These are phyloP conservation scores for Zaprionus tsacasi DNA, from an alignment of 1,140 invertebrate species.

Conservation along the genomic window DNA sequence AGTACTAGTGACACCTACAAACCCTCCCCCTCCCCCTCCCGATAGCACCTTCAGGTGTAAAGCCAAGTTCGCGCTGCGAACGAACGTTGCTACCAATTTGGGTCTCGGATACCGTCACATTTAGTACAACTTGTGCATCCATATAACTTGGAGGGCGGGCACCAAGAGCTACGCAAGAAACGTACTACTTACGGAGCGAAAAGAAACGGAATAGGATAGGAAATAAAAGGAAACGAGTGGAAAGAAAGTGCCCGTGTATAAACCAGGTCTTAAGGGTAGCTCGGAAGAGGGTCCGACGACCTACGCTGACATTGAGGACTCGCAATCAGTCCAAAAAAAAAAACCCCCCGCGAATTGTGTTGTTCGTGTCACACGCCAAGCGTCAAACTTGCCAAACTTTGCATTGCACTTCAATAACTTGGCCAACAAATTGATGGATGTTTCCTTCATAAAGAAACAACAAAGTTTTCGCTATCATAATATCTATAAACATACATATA, in stretches of 20 bases:
- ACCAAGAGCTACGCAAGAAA: slow-evolving; percentile 19
- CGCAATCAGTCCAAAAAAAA: slow-evolving; percentile 6
- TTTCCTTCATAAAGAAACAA: slow-evolving; percentile 11
- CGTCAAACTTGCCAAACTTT: slow-evolving; percentile 50
- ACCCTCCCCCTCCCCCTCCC: not conserved
- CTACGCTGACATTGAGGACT: slow-evolving; percentile 53
- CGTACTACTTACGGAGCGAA: not conserved
- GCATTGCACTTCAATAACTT: slow-evolving; percentile 32
- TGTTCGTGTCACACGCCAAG: slow-evolving; percentile 69
- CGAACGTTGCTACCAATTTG: slow-evolving; percentile 36
- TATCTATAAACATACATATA: not conserved
- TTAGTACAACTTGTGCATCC: slow-evolving; percentile 74
- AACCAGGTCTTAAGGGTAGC: too few relatives aligned
- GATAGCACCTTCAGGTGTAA: slow-evolving; percentile 1
- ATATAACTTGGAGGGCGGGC: slow-evolving; percentile 60
- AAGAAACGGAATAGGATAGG: not conserved
- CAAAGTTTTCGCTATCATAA: slow-evolving; percentile 1
- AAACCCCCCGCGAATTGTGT: not conserved
- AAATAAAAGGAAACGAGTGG: not conserved
- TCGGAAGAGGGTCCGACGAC: slow-evolving; percentile 25
- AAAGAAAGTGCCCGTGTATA: not conserved
- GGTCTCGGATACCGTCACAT: slow-evolving; percentile 65
- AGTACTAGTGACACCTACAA: slow-evolving; percentile 2
- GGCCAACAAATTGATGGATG: slow-evolving; percentile 32
- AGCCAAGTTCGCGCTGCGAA: slow-evolving; percentile 11